phyloP scores from a whole-genome alignment of 2,113 vertebrate genomes.

The Isichthys henryi region DNA sequence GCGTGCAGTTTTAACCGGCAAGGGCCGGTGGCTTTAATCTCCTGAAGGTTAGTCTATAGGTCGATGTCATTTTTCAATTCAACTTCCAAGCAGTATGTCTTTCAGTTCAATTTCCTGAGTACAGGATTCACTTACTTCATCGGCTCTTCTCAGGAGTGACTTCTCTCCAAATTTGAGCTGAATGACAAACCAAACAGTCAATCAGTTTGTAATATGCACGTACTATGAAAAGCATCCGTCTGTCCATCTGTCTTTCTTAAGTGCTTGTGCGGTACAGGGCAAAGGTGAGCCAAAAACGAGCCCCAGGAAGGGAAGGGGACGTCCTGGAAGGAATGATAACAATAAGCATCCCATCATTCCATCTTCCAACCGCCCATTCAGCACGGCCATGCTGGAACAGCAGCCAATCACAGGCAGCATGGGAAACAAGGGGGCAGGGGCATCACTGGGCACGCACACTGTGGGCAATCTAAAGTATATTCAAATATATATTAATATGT shows the following conservation, averaged over 20 bases:
- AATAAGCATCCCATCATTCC: background rate
- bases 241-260: background rate
- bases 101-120: constrained; percentile 11
- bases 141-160: background rate
- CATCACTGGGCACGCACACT: background rate
- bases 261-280: background rate
- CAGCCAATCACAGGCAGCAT: background rate
- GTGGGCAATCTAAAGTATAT: background rate
- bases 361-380: background rate
- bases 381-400: background rate
- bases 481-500: background rate
- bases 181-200: background rate
- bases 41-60: constrained; percentile 17
- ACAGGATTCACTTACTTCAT: background rate
- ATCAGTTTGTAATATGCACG: background rate
- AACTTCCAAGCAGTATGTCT: background rate
- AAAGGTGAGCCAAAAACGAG: background rate
- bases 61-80: constrained; percentile 10
- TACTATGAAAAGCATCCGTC: background rate
- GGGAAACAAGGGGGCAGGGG: background rate
- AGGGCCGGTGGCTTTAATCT: constrained; percentile 16
- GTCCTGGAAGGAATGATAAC: background rate
- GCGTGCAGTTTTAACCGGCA: constrained; percentile 15
- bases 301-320: background rate
- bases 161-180: background rate